Conservation (phyloP, 1,140 invertebrate genomes). For the Odontomachus brunneus region DNA sequence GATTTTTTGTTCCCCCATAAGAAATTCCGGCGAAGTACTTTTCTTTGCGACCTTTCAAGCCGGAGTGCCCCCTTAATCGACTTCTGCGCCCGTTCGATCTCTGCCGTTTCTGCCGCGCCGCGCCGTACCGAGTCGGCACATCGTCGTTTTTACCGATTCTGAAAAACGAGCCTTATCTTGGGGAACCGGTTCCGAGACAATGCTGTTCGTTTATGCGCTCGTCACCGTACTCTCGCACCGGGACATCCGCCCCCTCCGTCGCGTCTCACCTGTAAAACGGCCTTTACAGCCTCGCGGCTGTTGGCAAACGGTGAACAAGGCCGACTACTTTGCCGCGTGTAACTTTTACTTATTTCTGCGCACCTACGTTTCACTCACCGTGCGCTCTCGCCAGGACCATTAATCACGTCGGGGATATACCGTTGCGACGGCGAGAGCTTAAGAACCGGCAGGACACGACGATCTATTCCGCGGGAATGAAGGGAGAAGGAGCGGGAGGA, state of each 20-base stretch:
- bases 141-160: not conserved
- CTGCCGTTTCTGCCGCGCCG: too few species aligned
- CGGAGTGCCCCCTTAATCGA: not conserved
- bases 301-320: constrained; percentile 78
- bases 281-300: constrained; percentile 72
- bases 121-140: too few species aligned
- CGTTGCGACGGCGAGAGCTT: constrained; percentile 29
- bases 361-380: constrained; percentile 77
- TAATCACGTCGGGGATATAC: constrained; percentile 71
- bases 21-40: too few species aligned
- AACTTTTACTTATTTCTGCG: constrained; percentile 80
- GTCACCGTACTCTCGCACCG: constrained; percentile 19
- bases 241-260: constrained; percentile 39
- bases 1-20: too few species aligned
- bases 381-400: constrained; percentile 67
- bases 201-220: constrained; percentile 20
- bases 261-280: constrained; percentile 71
- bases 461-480: too few species aligned
- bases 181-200: constrained; percentile 16
- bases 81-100: not conserved
- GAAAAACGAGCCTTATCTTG: not conserved
- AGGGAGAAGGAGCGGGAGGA: not conserved
- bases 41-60: too few species aligned
- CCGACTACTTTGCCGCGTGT: constrained; percentile 76
- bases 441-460: not conserved